Conservation (phyloP, 2,888 invertebrate genomes). For the Idaea straminata region DNA sequence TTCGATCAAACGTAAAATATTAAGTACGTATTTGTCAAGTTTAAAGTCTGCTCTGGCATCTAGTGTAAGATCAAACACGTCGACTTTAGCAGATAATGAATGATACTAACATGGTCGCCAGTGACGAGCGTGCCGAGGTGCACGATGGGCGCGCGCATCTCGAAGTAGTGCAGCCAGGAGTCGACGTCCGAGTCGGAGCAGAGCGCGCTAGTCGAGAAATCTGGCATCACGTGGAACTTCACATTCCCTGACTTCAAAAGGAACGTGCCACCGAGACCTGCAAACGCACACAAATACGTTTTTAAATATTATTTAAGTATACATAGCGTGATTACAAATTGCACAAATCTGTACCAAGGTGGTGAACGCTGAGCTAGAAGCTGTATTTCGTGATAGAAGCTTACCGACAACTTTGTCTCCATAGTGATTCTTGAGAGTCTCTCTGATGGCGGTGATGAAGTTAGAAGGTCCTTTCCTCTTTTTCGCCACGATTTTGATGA, state of each 20-base stretch:
- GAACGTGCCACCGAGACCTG: conserved; percentile 94
- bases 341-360: not conserved
- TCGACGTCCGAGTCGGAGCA: conserved; percentile 87
- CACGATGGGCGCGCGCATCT: conserved; percentile 93
- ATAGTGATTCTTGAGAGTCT: conserved; percentile 83
- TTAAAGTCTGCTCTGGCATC: no score
- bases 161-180: conserved; percentile 94
- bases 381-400: conserved; percentile 11
- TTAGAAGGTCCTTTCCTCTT: conserved; percentile 87
- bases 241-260: conserved; percentile 89
- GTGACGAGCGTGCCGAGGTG: conserved; percentile 94
- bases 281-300: not conserved
- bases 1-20: no score
- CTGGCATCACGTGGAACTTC: conserved; percentile 97
- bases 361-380: not conserved
- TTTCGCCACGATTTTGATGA: conserved; percentile 87
- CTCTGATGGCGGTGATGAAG: conserved; percentile 89
- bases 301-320: no score
- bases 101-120: conserved; percentile 84
- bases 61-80: no score
- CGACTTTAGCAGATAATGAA: no score
- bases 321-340: not conserved
- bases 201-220: conserved; percentile 90
- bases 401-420: conserved; percentile 79
- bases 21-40: no score